Percentiles rank a stretch among this genome's conserved stretches.
Evolutionary conservation across 2,888 invertebrate species (phyloP).

Genomic region (Parnassius orleans): DNA sequence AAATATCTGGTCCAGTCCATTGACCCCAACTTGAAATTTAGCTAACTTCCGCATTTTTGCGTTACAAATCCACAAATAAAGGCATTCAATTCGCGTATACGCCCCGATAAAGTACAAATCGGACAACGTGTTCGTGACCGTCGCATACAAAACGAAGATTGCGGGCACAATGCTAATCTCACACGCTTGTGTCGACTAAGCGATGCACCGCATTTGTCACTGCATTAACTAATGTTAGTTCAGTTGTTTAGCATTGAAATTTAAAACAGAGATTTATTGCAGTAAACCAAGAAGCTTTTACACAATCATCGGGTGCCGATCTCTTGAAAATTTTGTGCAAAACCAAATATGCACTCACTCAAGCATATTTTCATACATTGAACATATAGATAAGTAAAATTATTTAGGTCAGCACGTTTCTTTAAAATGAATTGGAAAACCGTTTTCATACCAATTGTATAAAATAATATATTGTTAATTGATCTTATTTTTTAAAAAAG

Average conservation of each 20-base stretch:
- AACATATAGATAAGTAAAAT: too few relatives aligned
- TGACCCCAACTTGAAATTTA: conserved; percentile 8
- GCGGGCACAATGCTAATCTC: conserved; percentile 19
- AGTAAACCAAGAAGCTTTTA: too few relatives aligned
- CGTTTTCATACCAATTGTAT: too few relatives aligned
- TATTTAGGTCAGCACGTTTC: too few relatives aligned
- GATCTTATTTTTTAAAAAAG: too few relatives aligned
- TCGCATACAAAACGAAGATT: conserved; percentile 19
- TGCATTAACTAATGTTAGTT: conserved; percentile 3
- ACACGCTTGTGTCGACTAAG: conserved; percentile 7
- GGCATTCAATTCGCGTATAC: conserved; percentile 22
- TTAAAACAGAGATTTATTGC: not conserved
- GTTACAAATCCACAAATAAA: conserved; percentile 18
- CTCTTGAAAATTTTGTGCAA: too few relatives aligned
- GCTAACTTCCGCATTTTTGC: conserved; percentile 23
- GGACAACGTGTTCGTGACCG: conserved; percentile 23
- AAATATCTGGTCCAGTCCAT: not conserved
- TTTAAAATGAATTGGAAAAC: too few relatives aligned
- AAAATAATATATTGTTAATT: too few relatives aligned
- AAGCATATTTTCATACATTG: too few relatives aligned
- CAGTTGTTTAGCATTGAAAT: not conserved
- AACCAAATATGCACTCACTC: too few relatives aligned
- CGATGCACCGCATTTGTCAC: conserved; percentile 6
- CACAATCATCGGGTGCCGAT: too few relatives aligned
- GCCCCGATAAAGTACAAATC: conserved; percentile 25